Evolutionary conservation across 2,797 vertebrate genomes (phyloP).

Genomic region (Myripristis jacobus): DNA sequence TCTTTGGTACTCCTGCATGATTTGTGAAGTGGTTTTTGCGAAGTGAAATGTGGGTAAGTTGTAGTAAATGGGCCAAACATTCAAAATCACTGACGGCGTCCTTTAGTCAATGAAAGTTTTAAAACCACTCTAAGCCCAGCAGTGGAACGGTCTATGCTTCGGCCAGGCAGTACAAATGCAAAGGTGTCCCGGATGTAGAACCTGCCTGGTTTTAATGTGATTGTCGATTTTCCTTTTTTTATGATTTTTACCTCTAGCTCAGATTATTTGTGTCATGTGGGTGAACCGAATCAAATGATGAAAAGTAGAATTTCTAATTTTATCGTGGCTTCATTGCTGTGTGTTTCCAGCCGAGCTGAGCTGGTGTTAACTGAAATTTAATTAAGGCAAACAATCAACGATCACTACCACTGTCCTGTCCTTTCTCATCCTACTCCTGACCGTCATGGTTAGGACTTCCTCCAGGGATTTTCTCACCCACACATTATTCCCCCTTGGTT

Average conservation of each 20-base stretch:
- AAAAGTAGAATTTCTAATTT: conserved; percentile 38
- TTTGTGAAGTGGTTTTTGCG: too few species aligned
- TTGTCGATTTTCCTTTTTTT: conserved; percentile 39
- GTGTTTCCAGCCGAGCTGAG: not conserved
- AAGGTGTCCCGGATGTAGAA: conserved; percentile 25
- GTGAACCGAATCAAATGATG: conserved; percentile 24
- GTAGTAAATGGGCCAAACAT: too few species aligned
- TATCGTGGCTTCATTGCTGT: conserved; percentile 28
- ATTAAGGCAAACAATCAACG: conserved; percentile 45
- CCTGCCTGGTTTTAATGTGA: conserved; percentile 51
- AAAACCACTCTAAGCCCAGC: conserved; percentile 49
- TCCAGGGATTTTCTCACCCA: conserved; percentile 25
- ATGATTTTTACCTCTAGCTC: conserved; percentile 50
- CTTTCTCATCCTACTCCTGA: conserved; percentile 7
- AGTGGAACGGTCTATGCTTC: not conserved
- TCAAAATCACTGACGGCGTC: too few species aligned
- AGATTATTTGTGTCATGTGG: conserved; percentile 55
- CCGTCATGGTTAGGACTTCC: not conserved
- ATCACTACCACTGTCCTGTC: conserved; percentile 33
- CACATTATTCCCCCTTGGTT: conserved; percentile 17
- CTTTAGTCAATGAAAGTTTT: too few species aligned
- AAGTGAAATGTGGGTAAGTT: too few species aligned
- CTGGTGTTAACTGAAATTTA: conserved; percentile 38
- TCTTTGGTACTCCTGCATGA: too few species aligned
- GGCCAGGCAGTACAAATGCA: conserved; percentile 17